A percentile compares a stretch with the other conserved stretches of the same genome.
These are phyloP conservation scores for Bos indicus DNA, from an alignment of 2,113 vertebrate genomes.

Conservation along the genomic window DNA sequence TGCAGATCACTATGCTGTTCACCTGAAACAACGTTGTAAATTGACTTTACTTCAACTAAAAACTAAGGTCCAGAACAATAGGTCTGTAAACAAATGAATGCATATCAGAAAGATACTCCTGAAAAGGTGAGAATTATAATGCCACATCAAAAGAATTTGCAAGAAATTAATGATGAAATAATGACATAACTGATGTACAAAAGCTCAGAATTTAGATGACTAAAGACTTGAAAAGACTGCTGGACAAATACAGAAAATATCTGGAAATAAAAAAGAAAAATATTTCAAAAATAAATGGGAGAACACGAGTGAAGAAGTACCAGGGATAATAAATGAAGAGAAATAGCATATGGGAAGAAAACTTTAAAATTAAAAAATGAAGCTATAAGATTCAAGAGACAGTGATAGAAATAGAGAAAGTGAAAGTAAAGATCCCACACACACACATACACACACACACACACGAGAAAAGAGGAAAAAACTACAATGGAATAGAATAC, in stretches of 20 bases:
- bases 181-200: background rate
- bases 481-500: background rate
- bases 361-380: background rate
- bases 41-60: background rate
- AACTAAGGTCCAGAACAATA: background rate
- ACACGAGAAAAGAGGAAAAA: background rate
- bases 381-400: background rate
- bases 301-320: background rate
- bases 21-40: background rate
- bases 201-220: background rate
- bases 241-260: background rate
- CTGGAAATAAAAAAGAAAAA: background rate
- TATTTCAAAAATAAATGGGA: background rate
- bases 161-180: background rate
- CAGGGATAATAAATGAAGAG: background rate
- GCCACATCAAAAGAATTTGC: background rate
- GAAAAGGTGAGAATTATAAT: background rate
- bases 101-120: background rate
- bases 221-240: background rate
- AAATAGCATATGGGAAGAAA: background rate
- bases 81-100: background rate
- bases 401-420: background rate
- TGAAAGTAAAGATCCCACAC: background rate
- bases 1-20: background rate
- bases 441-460: background rate